Conservation (phyloP, 2,113 vertebrate species). For the Alces alces region DNA sequence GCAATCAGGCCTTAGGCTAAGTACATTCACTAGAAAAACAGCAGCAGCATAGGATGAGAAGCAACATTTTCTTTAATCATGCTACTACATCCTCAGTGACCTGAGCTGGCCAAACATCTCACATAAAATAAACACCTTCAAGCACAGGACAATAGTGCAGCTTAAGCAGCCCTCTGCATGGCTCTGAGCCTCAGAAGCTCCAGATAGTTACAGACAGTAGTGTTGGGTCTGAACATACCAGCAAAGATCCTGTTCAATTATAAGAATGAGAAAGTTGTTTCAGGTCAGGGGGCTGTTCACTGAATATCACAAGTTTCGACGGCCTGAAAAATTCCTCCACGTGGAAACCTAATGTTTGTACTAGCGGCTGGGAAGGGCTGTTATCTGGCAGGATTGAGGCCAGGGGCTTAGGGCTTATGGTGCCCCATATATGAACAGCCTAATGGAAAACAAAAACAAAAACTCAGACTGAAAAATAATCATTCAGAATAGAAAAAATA, state of each 20-base stretch:
- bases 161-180: neutral
- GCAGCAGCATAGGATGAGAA: neutral
- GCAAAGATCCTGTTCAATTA: neutral
- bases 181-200: neutral
- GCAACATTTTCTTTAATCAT: neutral
- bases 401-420: neutral
- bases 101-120: slow-evolving; percentile 1
- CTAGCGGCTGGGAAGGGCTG: slow-evolving; percentile 6
- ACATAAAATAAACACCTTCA: slow-evolving; percentile 14
- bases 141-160: neutral
- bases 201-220: neutral
- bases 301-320: slow-evolving; percentile 29
- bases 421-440: neutral
- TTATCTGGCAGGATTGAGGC: slow-evolving; percentile 1
- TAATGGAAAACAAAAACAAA: slow-evolving; percentile 13
- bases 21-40: neutral
- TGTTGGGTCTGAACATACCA: neutral
- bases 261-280: slow-evolving; percentile 12
- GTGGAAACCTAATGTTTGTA: slow-evolving; percentile 55
- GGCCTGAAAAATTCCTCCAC: slow-evolving; percentile 25
- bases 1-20: slow-evolving; percentile 9
- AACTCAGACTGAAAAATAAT: neutral
- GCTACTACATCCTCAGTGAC: neutral
- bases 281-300: slow-evolving; percentile 9
- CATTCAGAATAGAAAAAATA: neutral